Conservation (phyloP, 2,113 vertebrate species). For the Gymnocephalus cernua region DNA sequence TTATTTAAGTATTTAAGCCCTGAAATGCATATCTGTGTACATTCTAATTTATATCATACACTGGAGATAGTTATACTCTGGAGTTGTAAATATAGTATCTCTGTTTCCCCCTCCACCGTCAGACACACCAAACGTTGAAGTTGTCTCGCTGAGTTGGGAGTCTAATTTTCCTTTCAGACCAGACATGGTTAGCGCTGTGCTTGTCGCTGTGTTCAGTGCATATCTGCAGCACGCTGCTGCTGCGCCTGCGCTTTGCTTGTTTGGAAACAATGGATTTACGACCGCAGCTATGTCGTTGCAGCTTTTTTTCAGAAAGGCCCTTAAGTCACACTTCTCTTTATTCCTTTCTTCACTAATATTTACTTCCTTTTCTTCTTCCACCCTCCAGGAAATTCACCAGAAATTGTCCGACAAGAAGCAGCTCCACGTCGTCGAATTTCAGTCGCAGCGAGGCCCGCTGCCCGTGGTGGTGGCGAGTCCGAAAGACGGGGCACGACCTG, state of each 20-base stretch:
- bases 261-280: too few relatives aligned
- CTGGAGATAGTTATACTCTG: not conserved
- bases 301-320: too few relatives aligned
- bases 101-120: not conserved
- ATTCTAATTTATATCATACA: not conserved
- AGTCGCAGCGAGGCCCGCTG: constrained; percentile 86
- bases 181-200: too few relatives aligned
- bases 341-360: not conserved
- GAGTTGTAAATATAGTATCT: not conserved
- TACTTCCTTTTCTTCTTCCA: not conserved
- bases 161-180: too few relatives aligned
- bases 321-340: not conserved
- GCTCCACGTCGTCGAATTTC: constrained; percentile 93
- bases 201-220: too few relatives aligned
- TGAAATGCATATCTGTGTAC: not conserved
- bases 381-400: constrained; percentile 90
- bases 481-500: constrained; percentile 34
- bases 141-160: too few relatives aligned
- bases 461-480: constrained; percentile 91
- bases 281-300: too few relatives aligned
- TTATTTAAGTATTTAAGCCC: not conserved
- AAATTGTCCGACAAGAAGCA: constrained; percentile 87
- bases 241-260: too few relatives aligned
- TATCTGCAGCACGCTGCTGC: too few relatives aligned
- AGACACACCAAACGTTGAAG: not conserved